A percentile compares a stretch with the other conserved stretches of the same genome.
Evolutionary conservation across 2,888 invertebrate genomes (phyloP).

Genomic region (Drosophila austrosaltans): DNA sequence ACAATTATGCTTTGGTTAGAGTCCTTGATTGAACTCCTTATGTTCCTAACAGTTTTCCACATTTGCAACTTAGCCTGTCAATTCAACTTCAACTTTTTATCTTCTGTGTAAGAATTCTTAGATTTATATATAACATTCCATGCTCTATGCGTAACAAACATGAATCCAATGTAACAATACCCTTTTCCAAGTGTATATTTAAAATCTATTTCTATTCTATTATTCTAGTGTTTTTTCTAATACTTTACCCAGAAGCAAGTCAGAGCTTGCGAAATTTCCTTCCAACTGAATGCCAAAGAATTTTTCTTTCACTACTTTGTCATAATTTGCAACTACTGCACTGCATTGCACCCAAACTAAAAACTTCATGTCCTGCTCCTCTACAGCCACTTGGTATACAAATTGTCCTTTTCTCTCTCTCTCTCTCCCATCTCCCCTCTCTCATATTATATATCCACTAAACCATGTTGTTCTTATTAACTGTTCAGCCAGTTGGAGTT

Average conservation of each 20-base stretch:
- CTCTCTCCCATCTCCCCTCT: not conserved
- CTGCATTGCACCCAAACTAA: conserved; percentile 41
- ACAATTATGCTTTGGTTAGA: too few species aligned
- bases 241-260: not conserved
- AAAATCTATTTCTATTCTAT: not conserved
- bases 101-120: too few species aligned
- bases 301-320: conserved; percentile 57
- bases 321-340: conserved; percentile 75
- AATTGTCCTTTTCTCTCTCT: conserved; percentile 12
- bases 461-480: conserved; percentile 66
- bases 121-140: too few species aligned
- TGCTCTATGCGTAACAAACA: too few species aligned
- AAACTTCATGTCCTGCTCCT: conserved; percentile 3
- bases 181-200: too few species aligned
- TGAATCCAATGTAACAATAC: too few species aligned
- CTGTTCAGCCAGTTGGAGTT: conserved; percentile 64
- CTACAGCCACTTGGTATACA: conserved; percentile 25
- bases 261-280: not conserved
- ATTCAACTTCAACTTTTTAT: too few species aligned
- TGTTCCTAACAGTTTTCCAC: too few species aligned
- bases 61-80: too few species aligned
- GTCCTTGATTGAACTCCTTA: too few species aligned
- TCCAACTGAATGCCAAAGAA: conserved; percentile 11
- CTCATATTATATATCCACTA: not conserved
- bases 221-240: not conserved